These are phyloP conservation scores for Kradibia gibbosae DNA, from an alignment of 1,140 invertebrate genomes.

Conservation along the genomic window DNA sequence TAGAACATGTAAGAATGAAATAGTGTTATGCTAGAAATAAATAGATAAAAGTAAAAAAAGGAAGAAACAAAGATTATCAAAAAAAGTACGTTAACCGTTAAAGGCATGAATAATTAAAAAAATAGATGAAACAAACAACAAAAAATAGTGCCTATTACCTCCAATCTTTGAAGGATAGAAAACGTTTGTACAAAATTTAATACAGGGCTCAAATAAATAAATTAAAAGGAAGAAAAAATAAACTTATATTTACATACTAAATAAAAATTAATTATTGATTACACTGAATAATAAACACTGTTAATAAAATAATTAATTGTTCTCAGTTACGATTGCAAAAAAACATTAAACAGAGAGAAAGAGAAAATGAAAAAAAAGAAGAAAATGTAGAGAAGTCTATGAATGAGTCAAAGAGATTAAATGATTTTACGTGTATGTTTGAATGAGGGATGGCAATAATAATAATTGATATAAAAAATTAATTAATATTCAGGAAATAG, in stretches of 20 bases:
- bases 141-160: slow-evolving; percentile 69
- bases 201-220: slow-evolving; percentile 66
- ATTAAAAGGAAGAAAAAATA: slow-evolving; percentile 52
- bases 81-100: slow-evolving; percentile 53
- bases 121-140: slow-evolving; percentile 58
- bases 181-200: slow-evolving; percentile 70
- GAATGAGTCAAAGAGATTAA: not conserved
- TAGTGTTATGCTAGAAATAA: slow-evolving; percentile 1
- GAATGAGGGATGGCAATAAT: not conserved
- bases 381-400: slow-evolving; percentile 39
- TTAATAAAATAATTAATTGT: slow-evolving; percentile 45
- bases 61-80: slow-evolving; percentile 54
- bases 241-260: slow-evolving; percentile 59
- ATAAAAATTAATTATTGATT: slow-evolving; percentile 51
- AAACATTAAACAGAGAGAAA: slow-evolving; percentile 20
- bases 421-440: not conserved
- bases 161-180: slow-evolving; percentile 56
- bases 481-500: too few relatives aligned
- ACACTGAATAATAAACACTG: slow-evolving; percentile 56
- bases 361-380: not conserved
- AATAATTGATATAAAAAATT: not conserved
- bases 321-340: slow-evolving; percentile 32
- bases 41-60: slow-evolving; percentile 53
- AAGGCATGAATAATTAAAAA: slow-evolving; percentile 56
- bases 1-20: not conserved